Evolutionary conservation across 2,113 vertebrate genomes (phyloP).

Genomic region (Notarius lentiginosus): DNA sequence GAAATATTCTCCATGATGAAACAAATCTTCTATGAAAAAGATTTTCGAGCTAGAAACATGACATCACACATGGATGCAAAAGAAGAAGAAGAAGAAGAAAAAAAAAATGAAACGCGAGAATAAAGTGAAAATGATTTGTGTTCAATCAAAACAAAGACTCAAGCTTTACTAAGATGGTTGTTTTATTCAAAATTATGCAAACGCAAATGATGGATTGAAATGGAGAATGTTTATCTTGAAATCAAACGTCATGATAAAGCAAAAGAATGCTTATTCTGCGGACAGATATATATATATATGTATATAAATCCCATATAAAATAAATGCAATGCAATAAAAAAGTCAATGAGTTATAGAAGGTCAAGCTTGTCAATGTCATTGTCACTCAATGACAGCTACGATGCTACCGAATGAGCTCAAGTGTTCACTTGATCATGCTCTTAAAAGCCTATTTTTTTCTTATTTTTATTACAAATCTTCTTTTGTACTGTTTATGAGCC

Average conservation of each 20-base stretch:
- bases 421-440: conserved; percentile 12
- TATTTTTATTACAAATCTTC: neutral
- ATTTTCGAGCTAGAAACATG: neutral
- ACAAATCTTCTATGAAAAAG: neutral
- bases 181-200: conserved; percentile 50
- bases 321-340: conserved; percentile 35
- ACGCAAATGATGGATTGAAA: conserved; percentile 40
- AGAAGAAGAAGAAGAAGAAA: neutral
- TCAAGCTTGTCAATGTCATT: conserved; percentile 4
- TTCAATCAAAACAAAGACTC: conserved; percentile 47
- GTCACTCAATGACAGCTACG: conserved; percentile 26
- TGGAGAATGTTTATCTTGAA: conserved; percentile 38
- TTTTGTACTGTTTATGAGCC: conserved; percentile 13
- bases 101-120: neutral
- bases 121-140: neutral
- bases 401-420: conserved; percentile 38
- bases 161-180: conserved; percentile 46
- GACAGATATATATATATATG: neutral
- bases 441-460: neutral
- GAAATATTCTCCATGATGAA: conserved; percentile 23
- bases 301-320: conserved; percentile 43
- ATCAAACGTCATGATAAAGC: conserved; percentile 25
- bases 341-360: neutral
- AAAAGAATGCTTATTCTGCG: conserved; percentile 15
- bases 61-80: neutral